Evolutionary conservation across 2,797 vertebrate genomes (phyloP).

Genomic region (Pitangus sulphuratus): DNA sequence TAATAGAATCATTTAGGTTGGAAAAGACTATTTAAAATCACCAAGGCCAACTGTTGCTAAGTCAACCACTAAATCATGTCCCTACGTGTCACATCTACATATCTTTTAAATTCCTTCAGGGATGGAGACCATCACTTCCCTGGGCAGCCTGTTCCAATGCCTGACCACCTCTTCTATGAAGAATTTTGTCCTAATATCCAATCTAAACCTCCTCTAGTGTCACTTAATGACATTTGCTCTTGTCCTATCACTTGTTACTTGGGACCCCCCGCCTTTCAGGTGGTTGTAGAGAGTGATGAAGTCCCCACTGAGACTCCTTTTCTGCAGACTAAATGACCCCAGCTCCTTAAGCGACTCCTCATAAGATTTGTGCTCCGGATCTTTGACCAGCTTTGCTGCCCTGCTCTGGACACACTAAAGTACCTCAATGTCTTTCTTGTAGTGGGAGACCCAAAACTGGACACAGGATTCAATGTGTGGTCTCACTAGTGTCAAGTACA

Average conservation of each 20-base stretch:
- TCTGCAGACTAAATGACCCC: not conserved
- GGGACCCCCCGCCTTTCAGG: fast-evolving
- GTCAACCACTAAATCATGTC: not conserved
- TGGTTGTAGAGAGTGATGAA: not conserved
- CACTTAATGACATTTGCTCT: not conserved
- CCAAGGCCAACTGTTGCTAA: fast-evolving
- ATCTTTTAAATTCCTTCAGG: not conserved
- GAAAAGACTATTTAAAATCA: not conserved
- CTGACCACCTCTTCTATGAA: not conserved
- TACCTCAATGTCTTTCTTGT: not conserved
- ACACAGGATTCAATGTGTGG: fast-evolving
- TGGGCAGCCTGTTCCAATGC: not conserved
- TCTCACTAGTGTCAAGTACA: fast-evolving
- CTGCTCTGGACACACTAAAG: not conserved
- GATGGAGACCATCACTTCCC: no score
- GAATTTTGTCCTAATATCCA: not conserved
- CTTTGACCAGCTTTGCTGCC: not conserved
- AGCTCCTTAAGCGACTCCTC: not conserved
- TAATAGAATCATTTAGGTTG: not conserved
- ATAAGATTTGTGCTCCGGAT: not conserved
- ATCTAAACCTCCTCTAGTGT: not conserved
- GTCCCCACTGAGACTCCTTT: not conserved
- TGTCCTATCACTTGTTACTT: not conserved
- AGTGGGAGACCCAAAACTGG: not conserved
- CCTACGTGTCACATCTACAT: not conserved